Evolutionary conservation across 2,888 invertebrate genomes (phyloP).

Genomic region (Latrodectus elegans): DNA sequence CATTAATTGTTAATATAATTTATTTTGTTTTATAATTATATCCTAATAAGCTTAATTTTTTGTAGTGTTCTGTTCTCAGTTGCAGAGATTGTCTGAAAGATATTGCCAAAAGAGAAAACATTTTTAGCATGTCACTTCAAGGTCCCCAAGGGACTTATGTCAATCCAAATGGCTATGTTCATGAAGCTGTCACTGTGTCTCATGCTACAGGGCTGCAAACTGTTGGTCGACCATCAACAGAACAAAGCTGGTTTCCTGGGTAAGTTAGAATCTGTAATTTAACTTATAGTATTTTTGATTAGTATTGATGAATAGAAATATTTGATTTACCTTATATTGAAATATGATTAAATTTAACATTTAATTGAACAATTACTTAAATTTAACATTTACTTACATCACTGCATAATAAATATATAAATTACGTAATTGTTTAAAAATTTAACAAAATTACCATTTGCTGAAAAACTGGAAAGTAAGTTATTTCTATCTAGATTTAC

Average conservation of each 20-base stretch:
- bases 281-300: no score
- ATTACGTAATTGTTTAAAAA: no score
- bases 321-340: no score
- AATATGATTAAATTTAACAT: no score
- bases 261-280: conserved; percentile 74
- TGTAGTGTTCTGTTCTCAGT: conserved; percentile 72
- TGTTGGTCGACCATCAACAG: conserved; percentile 80
- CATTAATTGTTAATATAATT: no score
- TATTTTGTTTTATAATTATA: background rate
- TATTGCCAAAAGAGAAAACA: conserved; percentile 81
- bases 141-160: conserved; percentile 88
- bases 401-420: no score
- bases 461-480: no score
- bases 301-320: no score
- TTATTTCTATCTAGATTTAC: no score
- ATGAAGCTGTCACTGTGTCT: conserved; percentile 84
- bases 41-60: background rate
- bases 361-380: no score
- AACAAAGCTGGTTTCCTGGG: conserved; percentile 91
- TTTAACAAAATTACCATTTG: no score
- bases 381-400: no score
- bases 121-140: conserved; percentile 87
- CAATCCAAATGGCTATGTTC: conserved; percentile 86
- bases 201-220: conserved; percentile 73
- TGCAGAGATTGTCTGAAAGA: conserved; percentile 78